A percentile compares a stretch with the other conserved stretches of the same genome.
phyloP scores from a whole-genome alignment of 2,797 vertebrate species.

The Cryptoprocta ferox region DNA sequence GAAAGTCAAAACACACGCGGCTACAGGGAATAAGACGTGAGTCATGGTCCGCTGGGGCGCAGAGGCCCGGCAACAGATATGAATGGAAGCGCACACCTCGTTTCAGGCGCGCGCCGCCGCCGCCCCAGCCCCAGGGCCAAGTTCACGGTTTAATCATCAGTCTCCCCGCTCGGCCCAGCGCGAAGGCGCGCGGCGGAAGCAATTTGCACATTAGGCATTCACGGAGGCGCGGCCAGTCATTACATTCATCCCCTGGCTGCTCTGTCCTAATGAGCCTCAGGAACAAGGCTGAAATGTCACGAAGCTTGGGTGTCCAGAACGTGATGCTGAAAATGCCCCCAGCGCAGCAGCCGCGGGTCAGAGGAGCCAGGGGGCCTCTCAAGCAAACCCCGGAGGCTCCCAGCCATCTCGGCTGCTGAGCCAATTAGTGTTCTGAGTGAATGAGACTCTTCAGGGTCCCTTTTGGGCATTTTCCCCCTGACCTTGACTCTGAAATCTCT shows the following conservation, averaged over 20 bases:
- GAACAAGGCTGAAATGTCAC: slow-evolving; percentile 53
- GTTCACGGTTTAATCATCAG: slow-evolving; percentile 73
- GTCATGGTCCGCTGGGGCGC: slow-evolving; percentile 81
- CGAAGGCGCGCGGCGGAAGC: slow-evolving; percentile 9
- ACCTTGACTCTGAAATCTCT: not conserved
- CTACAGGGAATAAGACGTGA: slow-evolving; percentile 81
- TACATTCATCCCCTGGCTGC: slow-evolving; percentile 21
- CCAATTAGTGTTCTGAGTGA: not conserved
- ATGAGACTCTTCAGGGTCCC: not conserved
- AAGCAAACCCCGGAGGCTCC: not conserved
- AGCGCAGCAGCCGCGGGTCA: not conserved
- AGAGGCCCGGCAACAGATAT: slow-evolving; percentile 73
- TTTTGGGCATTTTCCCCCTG: not conserved
- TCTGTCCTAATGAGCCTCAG: slow-evolving; percentile 52
- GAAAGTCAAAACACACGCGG: slow-evolving; percentile 82
- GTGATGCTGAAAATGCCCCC: not conserved
- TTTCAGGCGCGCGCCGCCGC: slow-evolving; percentile 49
- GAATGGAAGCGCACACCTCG: slow-evolving; percentile 76
- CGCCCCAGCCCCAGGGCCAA: slow-evolving; percentile 77
- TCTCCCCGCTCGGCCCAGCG: slow-evolving; percentile 50
- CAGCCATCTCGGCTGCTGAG: not conserved
- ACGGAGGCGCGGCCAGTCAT: not conserved
- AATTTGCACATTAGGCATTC: slow-evolving; percentile 44
- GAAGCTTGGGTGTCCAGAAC: not conserved
- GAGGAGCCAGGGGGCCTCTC: not conserved